Evolutionary conservation across 1,140 invertebrate species (phyloP), one percentile per base, ranked within the genome.

Genomic region (Drosophila bocqueti): DNA sequence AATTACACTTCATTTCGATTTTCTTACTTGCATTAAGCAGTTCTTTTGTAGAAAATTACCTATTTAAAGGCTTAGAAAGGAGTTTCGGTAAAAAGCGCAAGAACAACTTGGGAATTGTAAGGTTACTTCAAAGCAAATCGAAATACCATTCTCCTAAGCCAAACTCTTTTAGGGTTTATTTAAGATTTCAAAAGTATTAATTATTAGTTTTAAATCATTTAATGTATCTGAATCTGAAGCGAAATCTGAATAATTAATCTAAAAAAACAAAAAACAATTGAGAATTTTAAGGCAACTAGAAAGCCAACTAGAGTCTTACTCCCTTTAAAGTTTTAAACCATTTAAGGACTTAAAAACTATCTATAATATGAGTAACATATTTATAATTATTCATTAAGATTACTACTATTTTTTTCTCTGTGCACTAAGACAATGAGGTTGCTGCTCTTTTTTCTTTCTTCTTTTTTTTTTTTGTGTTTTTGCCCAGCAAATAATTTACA

Each of bases 401-500:
- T 24, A 24, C 24, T 24, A 24, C 24, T n/a, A 29, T 13, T 10
- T 6, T 29, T 29, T n/a, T 43, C n/a, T 34, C 40, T 18, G 26
- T 65, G 58, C 40, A 34, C 26, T 18, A 24, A 73, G 69, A 73
- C 54, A 73, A 73, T 73, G 38, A 73, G 67, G 57, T 69, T 57
- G 46, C 66, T 52, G 18, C 57, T 54, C 42, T 77, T 54, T 50
- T 50, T 58, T 49, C 16, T 18, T 54, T 36, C 8, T 24, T 38
- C 16, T 36, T 61, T 40, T 72, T 36, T 72, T 36, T 21, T 1
- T 38, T 3, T 24, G 15, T 16, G 13, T 58, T 60, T 76, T 80
- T 83, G 80, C 84, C 73, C 68, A 72, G 84, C 81, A 72, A 87
- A 87, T 89, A 89, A 87, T 87, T 87, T 87, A 87, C 84, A 87